phyloP scores from a whole-genome alignment of 2,113 vertebrate genomes.

The Galbula dea region DNA sequence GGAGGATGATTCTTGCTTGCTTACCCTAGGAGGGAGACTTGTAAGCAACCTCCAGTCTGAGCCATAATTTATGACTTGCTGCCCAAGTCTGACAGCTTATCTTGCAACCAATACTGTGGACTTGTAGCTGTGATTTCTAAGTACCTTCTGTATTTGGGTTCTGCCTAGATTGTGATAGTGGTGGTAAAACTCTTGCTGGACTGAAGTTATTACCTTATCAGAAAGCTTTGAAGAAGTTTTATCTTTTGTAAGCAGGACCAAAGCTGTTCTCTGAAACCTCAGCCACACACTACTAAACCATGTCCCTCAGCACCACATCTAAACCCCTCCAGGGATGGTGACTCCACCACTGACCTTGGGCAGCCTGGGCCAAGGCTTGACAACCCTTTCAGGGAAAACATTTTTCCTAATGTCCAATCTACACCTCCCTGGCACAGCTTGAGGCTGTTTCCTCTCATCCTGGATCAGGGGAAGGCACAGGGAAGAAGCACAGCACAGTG shows the following conservation, averaged over 20 bases:
- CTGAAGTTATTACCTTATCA: background rate
- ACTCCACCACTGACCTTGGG: background rate
- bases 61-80: background rate
- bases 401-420: background rate
- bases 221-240: background rate
- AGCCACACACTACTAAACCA: background rate
- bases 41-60: background rate
- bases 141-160: background rate
- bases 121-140: background rate
- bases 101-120: background rate
- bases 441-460: background rate
- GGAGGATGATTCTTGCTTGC: background rate
- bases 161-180: background rate
- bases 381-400: background rate
- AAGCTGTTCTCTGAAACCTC: background rate
- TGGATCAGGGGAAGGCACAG: background rate
- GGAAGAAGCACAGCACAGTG: background rate
- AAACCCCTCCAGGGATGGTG: background rate
- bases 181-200: background rate
- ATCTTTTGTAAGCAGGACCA: background rate
- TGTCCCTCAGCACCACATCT: too few species aligned
- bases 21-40: background rate
- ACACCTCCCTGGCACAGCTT: background rate
- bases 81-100: background rate
- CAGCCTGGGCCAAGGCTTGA: background rate